phyloP scores from a whole-genome alignment of 2,113 vertebrate species.

The Platanista minor region DNA sequence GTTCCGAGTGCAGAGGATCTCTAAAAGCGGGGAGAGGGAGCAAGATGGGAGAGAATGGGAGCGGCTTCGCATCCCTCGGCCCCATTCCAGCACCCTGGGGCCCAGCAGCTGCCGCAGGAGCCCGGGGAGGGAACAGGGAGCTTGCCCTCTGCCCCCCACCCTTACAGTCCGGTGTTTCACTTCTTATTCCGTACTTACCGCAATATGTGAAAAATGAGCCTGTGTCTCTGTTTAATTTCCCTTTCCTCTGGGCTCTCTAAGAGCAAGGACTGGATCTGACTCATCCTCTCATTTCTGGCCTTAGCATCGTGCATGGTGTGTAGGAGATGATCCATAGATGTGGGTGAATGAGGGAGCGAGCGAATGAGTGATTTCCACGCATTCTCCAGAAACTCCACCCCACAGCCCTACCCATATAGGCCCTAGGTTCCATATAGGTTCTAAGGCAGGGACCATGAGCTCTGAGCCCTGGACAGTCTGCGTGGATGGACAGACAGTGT shows the following conservation, averaged over 20 bases:
- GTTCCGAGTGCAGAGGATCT: neutral
- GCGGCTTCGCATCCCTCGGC: rapidly evolving
- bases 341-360: neutral
- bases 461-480: neutral
- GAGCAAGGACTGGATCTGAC: neutral
- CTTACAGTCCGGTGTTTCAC: neutral
- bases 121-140: neutral
- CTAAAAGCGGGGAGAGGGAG: neutral
- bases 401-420: neutral
- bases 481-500: neutral
- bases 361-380: neutral
- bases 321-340: neutral
- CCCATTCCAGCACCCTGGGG: neutral
- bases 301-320: rapidly evolving
- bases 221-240: neutral
- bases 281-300: neutral
- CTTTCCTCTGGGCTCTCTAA: neutral
- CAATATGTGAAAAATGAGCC: neutral
- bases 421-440: neutral
- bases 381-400: neutral
- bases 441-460: neutral
- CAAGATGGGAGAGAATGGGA: too few relatives aligned
- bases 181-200: neutral
- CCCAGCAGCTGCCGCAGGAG: neutral
- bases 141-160: neutral